phyloP scores from a whole-genome alignment of 2,797 vertebrate species.

The Platalea minor region DNA sequence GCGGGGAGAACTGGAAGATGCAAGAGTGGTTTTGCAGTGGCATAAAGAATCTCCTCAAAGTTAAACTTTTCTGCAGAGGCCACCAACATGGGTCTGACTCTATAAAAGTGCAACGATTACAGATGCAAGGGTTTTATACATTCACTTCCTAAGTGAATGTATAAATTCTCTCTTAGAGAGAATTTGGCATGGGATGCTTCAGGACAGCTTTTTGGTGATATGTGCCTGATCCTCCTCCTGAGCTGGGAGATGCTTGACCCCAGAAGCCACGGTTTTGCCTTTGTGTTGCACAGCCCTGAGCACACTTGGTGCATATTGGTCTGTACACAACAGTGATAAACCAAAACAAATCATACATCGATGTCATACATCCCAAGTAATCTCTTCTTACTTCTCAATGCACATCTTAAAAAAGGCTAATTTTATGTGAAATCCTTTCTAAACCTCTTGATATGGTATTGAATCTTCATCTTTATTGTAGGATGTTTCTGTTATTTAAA shows the following conservation, averaged over 20 bases:
- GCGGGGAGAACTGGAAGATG: not conserved
- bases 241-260: not conserved
- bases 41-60: not conserved
- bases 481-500: not conserved
- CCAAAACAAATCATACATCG: not conserved
- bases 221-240: not conserved
- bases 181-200: not conserved
- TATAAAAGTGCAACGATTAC: not conserved
- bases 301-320: not conserved
- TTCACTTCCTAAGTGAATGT: too few species aligned
- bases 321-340: not conserved
- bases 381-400: not conserved
- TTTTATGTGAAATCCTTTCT: not conserved
- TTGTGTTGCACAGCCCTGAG: not conserved
- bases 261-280: not conserved
- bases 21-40: not conserved
- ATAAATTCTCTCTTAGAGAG: not conserved
- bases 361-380: not conserved
- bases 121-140: not conserved
- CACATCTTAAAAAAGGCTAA: not conserved
- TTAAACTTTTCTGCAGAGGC: not conserved
- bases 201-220: not conserved
- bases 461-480: not conserved
- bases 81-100: not conserved
- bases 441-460: not conserved